Conservation (phyloP, 2,888 invertebrate genomes). For the Choristoneura rosaceana region DNA sequence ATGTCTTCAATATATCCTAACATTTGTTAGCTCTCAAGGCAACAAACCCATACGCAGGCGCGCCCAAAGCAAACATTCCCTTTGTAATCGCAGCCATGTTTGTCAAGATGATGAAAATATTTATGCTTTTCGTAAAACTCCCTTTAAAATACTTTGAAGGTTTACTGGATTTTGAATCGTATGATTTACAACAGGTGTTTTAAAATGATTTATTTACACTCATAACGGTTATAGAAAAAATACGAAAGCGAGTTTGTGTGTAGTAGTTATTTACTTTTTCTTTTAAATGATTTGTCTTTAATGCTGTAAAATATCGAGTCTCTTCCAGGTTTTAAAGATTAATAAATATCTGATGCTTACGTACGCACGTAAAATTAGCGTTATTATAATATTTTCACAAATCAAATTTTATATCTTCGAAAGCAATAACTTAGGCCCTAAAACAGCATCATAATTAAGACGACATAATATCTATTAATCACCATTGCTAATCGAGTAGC, state of each 20-base stretch:
- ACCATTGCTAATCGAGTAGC: not conserved
- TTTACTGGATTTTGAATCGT: no score
- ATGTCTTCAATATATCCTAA: slow-evolving; percentile 5
- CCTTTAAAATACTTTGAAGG: no score
- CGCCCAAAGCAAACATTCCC: slow-evolving; percentile 58
- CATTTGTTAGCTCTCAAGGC: slow-evolving; percentile 43
- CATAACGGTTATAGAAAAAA: no score
- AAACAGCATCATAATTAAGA: not conserved
- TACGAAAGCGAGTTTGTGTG: no score
- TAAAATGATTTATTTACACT: no score
- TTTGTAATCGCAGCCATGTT: slow-evolving; percentile 53
- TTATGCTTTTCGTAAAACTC: no score
- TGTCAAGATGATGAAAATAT: slow-evolving; percentile 48
- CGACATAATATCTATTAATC: not conserved
- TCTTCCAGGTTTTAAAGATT: no score
- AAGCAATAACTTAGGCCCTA: not conserved
- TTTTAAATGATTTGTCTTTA: slow-evolving; percentile 48
- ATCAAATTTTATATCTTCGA: not conserved
- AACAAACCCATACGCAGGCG: slow-evolving; percentile 43
- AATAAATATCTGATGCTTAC: no score
- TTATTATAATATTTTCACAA: no score
- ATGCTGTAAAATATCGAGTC: not conserved
- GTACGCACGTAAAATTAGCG: no score
- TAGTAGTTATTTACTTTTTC: no score
- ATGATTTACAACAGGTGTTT: no score